Evolutionary conservation across 2,888 invertebrate genomes (phyloP).

Genomic region (Lepeophtheirus nordmannii): DNA sequence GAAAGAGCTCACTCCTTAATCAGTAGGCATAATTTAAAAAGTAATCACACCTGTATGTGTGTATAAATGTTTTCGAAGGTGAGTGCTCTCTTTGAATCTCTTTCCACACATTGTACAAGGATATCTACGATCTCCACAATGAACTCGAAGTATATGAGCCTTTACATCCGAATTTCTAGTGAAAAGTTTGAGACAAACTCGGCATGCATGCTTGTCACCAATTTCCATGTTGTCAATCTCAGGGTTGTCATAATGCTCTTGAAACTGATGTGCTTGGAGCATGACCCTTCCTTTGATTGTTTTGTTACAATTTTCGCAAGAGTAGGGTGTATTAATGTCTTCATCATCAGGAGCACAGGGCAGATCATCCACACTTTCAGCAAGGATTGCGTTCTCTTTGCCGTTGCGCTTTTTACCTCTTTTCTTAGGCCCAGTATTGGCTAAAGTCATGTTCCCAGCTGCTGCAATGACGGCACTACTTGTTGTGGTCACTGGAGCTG

Average conservation of each 20-base stretch:
- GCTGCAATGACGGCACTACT: constrained; percentile 6
- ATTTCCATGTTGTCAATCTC: constrained; percentile 19
- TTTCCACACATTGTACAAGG: constrained; percentile 25
- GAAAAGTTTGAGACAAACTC: constrained; percentile 23
- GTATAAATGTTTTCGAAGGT: constrained; percentile 25
- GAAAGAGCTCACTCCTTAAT: not conserved
- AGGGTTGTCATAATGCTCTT: constrained; percentile 24
- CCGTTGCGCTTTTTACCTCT: constrained; percentile 14
- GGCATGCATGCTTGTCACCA: constrained; percentile 22
- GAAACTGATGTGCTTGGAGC: constrained; percentile 25
- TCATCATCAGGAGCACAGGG: constrained; percentile 24
- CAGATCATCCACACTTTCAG: constrained; percentile 19
- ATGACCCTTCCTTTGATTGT: constrained; percentile 22
- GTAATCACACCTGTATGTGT: constrained; percentile 20
- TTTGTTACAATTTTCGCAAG: constrained; percentile 23
- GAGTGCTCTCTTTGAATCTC: constrained; percentile 24
- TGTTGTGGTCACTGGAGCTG: constrained; percentile 8
- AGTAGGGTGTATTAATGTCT: constrained; percentile 23
- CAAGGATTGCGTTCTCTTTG: constrained; percentile 19
- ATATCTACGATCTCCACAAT: constrained; percentile 25
- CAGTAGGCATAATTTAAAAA: too few species aligned
- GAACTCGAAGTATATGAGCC: constrained; percentile 24
- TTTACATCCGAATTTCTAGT: constrained; percentile 24
- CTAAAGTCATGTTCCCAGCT: not conserved
- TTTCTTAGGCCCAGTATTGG: not conserved